A percentile compares a stretch with the other conserved stretches of the same genome.
These are phyloP conservation scores for Acipenser transmontanus DNA, from an alignment of 2,797 vertebrate species.

Conservation along the genomic window DNA sequence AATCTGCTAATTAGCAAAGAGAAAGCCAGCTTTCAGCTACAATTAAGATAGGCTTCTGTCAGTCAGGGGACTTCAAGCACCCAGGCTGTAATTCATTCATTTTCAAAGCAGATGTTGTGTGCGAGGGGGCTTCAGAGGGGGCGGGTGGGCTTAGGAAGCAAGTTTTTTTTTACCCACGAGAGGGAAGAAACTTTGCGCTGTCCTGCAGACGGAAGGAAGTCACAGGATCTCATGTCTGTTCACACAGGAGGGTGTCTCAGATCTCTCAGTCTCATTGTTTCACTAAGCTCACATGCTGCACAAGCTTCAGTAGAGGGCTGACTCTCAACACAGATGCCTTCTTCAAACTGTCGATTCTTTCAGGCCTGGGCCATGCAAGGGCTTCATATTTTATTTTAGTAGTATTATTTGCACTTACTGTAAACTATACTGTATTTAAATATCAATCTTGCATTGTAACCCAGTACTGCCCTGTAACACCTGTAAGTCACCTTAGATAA, in stretches of 20 bases:
- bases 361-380: too few relatives aligned
- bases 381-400: too few relatives aligned
- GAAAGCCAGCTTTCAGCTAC: constrained; percentile 67
- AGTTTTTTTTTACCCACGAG: constrained; percentile 10
- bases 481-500: too few relatives aligned
- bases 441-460: too few relatives aligned
- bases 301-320: not conserved
- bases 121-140: constrained; percentile 8
- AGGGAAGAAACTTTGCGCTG: not conserved
- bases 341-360: too few relatives aligned
- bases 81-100: constrained; percentile 38
- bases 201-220: not conserved
- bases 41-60: constrained; percentile 64
- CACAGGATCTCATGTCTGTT: constrained; percentile 5
- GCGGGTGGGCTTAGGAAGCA: not conserved
- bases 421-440: too few relatives aligned
- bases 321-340: too few relatives aligned
- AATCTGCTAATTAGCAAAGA: constrained; percentile 74
- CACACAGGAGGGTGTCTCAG: constrained; percentile 4
- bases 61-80: constrained; percentile 46
- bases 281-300: constrained; percentile 6
- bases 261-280: constrained; percentile 12
- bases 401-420: too few relatives aligned
- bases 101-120: constrained; percentile 28
- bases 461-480: too few relatives aligned